Conservation (phyloP, 2,888 invertebrate species). For the Ochropacha duplaris region DNA sequence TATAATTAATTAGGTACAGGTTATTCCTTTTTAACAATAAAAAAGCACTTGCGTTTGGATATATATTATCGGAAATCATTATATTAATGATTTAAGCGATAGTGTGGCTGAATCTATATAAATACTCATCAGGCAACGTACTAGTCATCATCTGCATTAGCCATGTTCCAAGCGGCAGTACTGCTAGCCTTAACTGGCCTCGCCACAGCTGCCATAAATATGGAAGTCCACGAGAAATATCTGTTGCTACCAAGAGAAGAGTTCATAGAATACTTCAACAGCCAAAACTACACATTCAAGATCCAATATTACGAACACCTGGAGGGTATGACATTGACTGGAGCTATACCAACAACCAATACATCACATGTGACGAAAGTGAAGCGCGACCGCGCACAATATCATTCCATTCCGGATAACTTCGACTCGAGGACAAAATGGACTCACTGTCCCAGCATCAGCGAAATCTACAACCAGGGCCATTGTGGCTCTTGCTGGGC, state of each 20-base stretch:
- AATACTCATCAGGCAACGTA: neutral
- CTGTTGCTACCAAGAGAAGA: neutral
- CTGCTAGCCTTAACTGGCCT: neutral
- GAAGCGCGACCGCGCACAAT: neutral
- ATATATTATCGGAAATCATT: neutral
- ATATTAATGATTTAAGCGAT: neutral
- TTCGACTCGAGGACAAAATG: constrained; percentile 91
- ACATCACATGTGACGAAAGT: neutral
- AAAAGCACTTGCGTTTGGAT: neutral
- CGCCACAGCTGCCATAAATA: neutral
- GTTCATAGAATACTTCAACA: neutral
- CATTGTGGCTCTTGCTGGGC: constrained; percentile 94
- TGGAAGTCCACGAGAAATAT: neutral
- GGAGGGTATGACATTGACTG: neutral
- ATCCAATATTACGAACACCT: neutral
- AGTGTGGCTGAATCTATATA: neutral
- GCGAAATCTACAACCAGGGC: constrained; percentile 88
- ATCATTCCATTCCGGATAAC: constrained; percentile 81
- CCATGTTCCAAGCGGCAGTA: neutral
- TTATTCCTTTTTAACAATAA: too few species aligned
- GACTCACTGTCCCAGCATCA: constrained; percentile 89
- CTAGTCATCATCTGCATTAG: neutral
- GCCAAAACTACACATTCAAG: neutral
- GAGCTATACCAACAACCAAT: neutral
- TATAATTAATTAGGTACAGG: too few species aligned